Evolutionary conservation across 2,888 invertebrate genomes (phyloP), one percentile per base, ranked within the genome.

Genomic region (Rotaria macrura): DNA sequence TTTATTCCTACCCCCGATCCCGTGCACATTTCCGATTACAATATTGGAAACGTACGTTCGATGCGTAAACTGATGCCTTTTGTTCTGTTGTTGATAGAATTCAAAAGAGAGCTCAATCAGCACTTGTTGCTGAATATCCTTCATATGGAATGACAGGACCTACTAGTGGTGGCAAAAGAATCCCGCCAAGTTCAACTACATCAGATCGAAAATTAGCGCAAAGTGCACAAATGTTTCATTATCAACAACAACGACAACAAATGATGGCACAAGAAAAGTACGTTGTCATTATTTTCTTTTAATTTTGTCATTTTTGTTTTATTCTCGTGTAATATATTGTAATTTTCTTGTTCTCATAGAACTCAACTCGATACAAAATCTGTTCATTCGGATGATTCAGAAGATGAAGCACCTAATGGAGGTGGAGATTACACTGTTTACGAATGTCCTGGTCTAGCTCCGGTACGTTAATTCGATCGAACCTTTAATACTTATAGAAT

Each of bases 161-260:
- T 6, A 89, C 38, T 23, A 38, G 49, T 25, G 84, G 47, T 47
- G 84, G 79, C 9, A 25, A 25, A 43, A 40, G n/a, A n/a, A 79
- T 79, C 2, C 43, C 79, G 10, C 40, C 43, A 43, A 43, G 23
- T 38, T 2, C 74, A 40, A 79, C 74, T 17, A 79, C 43, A 43
- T 79, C 79, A 2, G 98, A 99, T 91, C 93, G 96, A 86, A 94
- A 96, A 89, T 93, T 99, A 88, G 99, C 98, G 1, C 97, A 98
- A 91, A 97, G 96, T 79, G 99, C 99, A 4, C 98, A 99, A 91
- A 97, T 99, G 95, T 99, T 97, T 92, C 98, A 99, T 91, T 99
- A 98, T 91, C 98, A 99, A 90, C 98, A 99, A 91, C 97, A 98
- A 91, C 99, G 99, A 91, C 97, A 98, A 91, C 98, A 99, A 92